A percentile compares a stretch with the other conserved stretches of the same genome.
Conservation (phyloP, 2,888 invertebrate species). For the Cataglyphis altisquamis region DNA sequence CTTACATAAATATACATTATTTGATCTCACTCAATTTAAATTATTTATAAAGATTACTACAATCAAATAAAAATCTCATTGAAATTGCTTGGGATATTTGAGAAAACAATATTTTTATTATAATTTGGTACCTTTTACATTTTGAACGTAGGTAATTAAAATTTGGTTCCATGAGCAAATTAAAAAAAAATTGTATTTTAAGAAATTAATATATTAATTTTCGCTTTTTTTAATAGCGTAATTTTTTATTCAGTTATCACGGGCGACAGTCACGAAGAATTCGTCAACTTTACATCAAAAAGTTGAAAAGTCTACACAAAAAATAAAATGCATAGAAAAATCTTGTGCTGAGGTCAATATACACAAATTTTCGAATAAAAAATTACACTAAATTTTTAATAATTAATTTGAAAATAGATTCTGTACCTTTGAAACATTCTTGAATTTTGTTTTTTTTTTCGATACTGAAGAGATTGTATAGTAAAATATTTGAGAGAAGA, state of each 20-base stretch:
- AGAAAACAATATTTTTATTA: not conserved
- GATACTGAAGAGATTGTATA: conserved; percentile 6
- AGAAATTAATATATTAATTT: conserved; percentile 5
- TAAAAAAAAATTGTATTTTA: not conserved
- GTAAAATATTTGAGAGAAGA: conserved; percentile 2
- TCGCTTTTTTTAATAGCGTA: not conserved
- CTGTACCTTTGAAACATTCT: not conserved
- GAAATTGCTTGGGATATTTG: conserved; percentile 4
- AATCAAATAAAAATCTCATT: conserved; percentile 7
- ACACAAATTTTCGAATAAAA: conserved; percentile 16
- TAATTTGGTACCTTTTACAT: not conserved
- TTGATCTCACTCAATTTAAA: conserved; percentile 9
- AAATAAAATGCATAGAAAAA: conserved; percentile 58
- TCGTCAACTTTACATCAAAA: conserved; percentile 41
- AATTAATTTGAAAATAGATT: not conserved
- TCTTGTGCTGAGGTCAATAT: not conserved
- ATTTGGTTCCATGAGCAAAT: not conserved
- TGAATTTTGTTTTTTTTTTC: not conserved
- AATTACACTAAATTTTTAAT: conserved; percentile 13
- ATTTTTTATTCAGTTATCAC: not conserved
- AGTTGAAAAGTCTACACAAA: conserved; percentile 63
- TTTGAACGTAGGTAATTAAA: conserved; percentile 1
- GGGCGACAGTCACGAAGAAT: conserved; percentile 43
- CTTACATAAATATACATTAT: conserved; percentile 8
- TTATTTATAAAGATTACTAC: not conserved